These are phyloP conservation scores for Schizothorax lantsangensis DNA, from an alignment of 2,797 vertebrate genomes.

Conservation along the genomic window DNA sequence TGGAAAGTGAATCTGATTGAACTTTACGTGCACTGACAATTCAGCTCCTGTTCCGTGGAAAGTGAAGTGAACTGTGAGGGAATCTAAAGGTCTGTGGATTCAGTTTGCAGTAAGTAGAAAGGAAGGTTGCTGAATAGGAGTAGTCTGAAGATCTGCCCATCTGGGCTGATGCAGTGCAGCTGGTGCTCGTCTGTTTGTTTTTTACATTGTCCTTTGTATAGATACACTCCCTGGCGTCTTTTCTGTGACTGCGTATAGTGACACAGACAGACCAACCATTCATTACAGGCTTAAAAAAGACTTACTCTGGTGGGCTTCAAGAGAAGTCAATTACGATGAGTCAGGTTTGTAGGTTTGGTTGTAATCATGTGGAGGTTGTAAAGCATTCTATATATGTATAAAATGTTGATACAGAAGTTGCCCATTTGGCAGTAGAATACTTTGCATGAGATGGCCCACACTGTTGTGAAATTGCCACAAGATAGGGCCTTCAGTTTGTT, in stretches of 20 bases:
- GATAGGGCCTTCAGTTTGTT: not conserved
- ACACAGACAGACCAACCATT: conserved; percentile 74
- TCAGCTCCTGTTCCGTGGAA: conserved; percentile 34
- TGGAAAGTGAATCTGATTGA: conserved; percentile 29
- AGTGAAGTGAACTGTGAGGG: conserved; percentile 33
- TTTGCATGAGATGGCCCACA: not conserved
- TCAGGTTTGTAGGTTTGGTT: conserved; percentile 61
- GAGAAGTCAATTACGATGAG: conserved; percentile 68
- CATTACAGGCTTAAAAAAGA: conserved; percentile 69
- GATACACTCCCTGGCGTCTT: conserved; percentile 64
- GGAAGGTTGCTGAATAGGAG: conserved; percentile 42
- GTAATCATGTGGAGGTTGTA: conserved; percentile 68
- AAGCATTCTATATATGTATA: conserved; percentile 7
- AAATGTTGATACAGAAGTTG: not conserved
- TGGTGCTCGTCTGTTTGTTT: conserved; percentile 67
- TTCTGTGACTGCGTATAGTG: conserved; percentile 68
- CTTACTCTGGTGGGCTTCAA: conserved; percentile 67
- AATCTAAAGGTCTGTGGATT: conserved; percentile 51
- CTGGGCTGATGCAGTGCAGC: conserved; percentile 45
- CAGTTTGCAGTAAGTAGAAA: conserved; percentile 46
- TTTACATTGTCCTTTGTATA: conserved; percentile 69
- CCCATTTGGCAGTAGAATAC: not conserved
- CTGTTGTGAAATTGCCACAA: not conserved
- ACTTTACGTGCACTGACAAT: conserved; percentile 23
- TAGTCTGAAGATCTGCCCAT: conserved; percentile 50